Conservation (phyloP, 1,140 invertebrate genomes). For the Babylonia areolata region DNA sequence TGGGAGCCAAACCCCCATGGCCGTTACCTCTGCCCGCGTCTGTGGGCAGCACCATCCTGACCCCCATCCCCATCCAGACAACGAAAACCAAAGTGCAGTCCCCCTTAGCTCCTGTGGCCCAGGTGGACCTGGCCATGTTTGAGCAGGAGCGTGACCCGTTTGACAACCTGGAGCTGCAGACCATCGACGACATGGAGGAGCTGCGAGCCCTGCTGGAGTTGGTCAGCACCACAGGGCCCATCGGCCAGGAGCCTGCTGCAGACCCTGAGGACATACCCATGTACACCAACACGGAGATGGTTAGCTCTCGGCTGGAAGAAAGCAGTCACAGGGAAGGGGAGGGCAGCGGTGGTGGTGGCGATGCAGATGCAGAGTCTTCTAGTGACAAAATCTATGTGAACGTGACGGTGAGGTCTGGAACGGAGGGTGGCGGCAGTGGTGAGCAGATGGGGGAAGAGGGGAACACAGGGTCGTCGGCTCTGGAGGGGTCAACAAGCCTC, state of each 20-base stretch:
- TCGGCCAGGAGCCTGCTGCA: constrained; percentile 19
- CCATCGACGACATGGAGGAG: constrained; percentile 65
- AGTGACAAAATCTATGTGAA: neutral
- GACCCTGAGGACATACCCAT: neutral
- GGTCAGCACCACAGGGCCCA: constrained; percentile 1
- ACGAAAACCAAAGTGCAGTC: constrained; percentile 13
- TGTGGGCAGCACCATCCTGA: constrained; percentile 56
- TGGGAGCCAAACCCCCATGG: constrained; percentile 28
- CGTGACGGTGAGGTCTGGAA: neutral
- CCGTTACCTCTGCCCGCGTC: constrained; percentile 35
- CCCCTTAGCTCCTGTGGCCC: constrained; percentile 1
- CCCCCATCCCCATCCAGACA: constrained; percentile 50
- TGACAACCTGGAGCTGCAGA: constrained; percentile 64
- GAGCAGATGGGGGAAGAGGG: neutral
- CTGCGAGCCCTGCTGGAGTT: constrained; percentile 49
- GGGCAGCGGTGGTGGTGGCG: neutral
- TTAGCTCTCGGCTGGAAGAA: neutral
- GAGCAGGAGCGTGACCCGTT: constrained; percentile 65
- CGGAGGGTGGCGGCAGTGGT: neutral
- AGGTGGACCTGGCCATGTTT: constrained; percentile 62
- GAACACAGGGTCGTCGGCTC: neutral
- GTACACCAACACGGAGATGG: neutral
- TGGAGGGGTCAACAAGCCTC: neutral
- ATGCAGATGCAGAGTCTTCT: neutral
- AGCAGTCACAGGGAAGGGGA: neutral